A percentile compares a stretch with the other conserved stretches of the same genome.
phyloP scores from a whole-genome alignment of 2,113 vertebrate species.

The Pungitius pungitius region DNA sequence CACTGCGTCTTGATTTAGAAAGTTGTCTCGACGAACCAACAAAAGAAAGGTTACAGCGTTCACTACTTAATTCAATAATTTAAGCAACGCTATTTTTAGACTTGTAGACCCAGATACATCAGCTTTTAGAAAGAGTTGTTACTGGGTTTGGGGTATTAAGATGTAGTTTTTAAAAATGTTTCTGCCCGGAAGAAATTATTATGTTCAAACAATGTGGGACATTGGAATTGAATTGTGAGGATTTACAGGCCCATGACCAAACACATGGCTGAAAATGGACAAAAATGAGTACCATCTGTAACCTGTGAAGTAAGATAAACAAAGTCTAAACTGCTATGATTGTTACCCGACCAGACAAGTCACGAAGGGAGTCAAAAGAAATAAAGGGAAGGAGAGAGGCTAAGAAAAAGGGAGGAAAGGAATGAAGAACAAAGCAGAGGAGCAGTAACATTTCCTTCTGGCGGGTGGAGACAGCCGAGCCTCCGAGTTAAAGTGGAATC shows the following conservation, averaged over 20 bases:
- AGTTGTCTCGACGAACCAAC: constrained; percentile 35
- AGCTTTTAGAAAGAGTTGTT: constrained; percentile 36
- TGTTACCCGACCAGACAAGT: constrained; percentile 10
- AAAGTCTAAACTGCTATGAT: background rate
- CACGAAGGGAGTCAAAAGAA: background rate
- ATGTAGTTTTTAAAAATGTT: constrained; percentile 1
- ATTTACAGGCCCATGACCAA: background rate
- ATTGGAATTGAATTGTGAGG: background rate
- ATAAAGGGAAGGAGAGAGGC: background rate
- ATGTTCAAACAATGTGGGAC: background rate
- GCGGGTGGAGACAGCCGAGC: constrained; percentile 76
- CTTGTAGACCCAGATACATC: constrained; percentile 37
- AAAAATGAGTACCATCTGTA: background rate
- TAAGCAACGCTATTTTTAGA: constrained; percentile 34
- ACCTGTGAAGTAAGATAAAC: background rate
- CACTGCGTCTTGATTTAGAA: constrained; percentile 1
- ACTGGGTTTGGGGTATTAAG: constrained; percentile 29
- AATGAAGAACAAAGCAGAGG: constrained; percentile 36
- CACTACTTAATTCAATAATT: constrained; percentile 37
- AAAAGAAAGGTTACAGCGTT: constrained; percentile 36
- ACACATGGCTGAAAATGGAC: background rate
- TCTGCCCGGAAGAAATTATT: background rate
- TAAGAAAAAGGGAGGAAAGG: background rate
- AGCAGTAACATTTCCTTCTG: constrained; percentile 48
- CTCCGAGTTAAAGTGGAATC: constrained; percentile 85